These are phyloP conservation scores for Laspeyria flexula DNA, from an alignment of 2,888 invertebrate species.

Conservation along the genomic window DNA sequence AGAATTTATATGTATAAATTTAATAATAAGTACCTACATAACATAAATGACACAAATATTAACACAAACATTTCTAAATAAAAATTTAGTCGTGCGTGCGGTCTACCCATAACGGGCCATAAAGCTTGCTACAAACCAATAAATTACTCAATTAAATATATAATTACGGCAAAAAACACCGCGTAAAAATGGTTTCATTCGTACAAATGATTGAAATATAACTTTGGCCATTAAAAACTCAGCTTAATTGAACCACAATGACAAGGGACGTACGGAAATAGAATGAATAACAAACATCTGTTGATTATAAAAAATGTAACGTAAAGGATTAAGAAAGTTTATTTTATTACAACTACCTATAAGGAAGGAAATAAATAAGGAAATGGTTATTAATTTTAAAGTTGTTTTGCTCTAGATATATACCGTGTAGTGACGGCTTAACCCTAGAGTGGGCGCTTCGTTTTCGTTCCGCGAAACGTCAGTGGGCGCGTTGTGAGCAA, in stretches of 20 bases:
- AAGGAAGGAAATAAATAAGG: not conserved
- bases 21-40: not conserved
- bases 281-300: constrained; percentile 80
- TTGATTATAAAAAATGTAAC: constrained; percentile 63
- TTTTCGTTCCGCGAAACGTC: too few species aligned
- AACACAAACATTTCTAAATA: constrained; percentile 19
- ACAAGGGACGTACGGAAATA: constrained; percentile 76
- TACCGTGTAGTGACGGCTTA: too few species aligned
- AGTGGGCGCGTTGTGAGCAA: too few species aligned
- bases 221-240: constrained; percentile 66
- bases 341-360: constrained; percentile 10
- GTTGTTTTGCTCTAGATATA: not conserved
- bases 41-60: not conserved
- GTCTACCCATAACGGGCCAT: constrained; percentile 43
- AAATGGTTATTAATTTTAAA: not conserved
- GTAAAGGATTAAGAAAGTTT: constrained; percentile 31
- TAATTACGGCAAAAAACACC: constrained; percentile 68
- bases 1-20: not conserved
- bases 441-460: too few species aligned
- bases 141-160: constrained; percentile 72
- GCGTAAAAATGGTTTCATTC: constrained; percentile 38
- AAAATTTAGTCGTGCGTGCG: constrained; percentile 30
- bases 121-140: constrained; percentile 60
- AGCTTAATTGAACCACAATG: constrained; percentile 78
- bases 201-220: constrained; percentile 66